These are phyloP conservation scores for Crypturellus undulatus DNA, from an alignment of 2,113 vertebrate genomes.

Conservation along the genomic window DNA sequence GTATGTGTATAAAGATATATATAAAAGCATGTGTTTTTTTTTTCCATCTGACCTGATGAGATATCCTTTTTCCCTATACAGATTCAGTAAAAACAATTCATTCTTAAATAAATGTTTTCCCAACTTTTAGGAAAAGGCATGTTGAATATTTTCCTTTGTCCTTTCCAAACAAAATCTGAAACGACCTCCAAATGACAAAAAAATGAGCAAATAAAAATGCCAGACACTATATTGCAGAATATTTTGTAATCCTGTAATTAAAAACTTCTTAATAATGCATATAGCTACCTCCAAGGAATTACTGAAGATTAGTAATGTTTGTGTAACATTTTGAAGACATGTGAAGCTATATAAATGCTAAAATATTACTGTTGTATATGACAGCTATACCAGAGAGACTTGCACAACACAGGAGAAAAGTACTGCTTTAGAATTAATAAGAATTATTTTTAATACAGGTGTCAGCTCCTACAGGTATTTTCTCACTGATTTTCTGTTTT, in stretches of 20 bases:
- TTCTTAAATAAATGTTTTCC: not conserved
- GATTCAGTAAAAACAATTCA: not conserved
- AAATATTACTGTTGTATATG: not conserved
- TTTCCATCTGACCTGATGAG: not conserved
- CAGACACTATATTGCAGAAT: not conserved
- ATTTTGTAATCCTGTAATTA: not conserved
- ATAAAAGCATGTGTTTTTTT: not conserved
- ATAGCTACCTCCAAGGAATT: not conserved
- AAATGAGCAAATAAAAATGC: not conserved
- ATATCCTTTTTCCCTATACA: not conserved
- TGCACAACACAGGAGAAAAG: not conserved
- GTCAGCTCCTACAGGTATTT: not conserved
- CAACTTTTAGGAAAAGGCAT: not conserved
- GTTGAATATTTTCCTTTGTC: not conserved
- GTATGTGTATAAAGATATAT: not conserved
- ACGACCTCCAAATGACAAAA: not conserved
- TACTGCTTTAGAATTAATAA: not conserved
- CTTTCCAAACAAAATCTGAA: not conserved
- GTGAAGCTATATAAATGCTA: not conserved
- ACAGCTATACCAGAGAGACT: not conserved
- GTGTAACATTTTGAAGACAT: not conserved
- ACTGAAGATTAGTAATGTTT: not conserved
- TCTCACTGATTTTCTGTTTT: not conserved
- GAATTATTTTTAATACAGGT: not conserved
- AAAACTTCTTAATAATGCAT: not conserved